phyloP scores from a whole-genome alignment of 2,113 vertebrate species.

The Bubo blakistoni region DNA sequence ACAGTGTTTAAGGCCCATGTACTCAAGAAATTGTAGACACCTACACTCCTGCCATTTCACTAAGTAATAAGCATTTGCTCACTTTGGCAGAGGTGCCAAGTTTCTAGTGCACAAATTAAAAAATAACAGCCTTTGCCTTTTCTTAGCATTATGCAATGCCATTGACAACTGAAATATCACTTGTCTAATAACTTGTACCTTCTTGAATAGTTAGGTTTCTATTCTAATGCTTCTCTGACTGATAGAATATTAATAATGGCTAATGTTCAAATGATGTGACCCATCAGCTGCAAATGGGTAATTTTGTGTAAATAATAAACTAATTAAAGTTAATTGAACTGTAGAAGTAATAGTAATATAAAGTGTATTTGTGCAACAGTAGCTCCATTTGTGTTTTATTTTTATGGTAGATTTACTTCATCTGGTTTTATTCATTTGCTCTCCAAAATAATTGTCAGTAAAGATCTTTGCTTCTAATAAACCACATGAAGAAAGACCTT shows the following conservation, averaged over 20 bases:
- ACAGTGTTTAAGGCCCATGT: neutral
- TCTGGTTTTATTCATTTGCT: neutral
- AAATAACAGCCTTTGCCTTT: neutral
- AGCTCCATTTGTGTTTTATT: constrained; percentile 12
- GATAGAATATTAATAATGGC: neutral
- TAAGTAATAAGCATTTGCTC: neutral
- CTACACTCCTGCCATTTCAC: neutral
- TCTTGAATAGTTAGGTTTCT: neutral
- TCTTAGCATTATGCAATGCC: neutral
- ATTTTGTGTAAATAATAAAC: constrained; percentile 15
- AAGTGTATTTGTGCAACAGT: neutral
- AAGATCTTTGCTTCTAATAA: neutral
- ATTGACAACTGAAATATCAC: neutral
- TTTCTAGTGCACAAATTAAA: neutral
- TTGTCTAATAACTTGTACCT: neutral
- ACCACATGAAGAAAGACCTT: neutral
- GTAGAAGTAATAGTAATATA: neutral
- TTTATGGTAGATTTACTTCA: neutral
- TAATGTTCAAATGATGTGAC: neutral
- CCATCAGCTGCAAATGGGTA: neutral
- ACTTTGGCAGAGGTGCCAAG: neutral
- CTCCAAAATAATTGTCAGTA: neutral
- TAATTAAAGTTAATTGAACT: constrained; percentile 4
- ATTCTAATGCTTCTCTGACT: neutral
- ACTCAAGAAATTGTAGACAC: neutral